These are phyloP conservation scores for Drosophila willistoni DNA, from an alignment of 1,140 invertebrate genomes.

Conservation along the genomic window DNA sequence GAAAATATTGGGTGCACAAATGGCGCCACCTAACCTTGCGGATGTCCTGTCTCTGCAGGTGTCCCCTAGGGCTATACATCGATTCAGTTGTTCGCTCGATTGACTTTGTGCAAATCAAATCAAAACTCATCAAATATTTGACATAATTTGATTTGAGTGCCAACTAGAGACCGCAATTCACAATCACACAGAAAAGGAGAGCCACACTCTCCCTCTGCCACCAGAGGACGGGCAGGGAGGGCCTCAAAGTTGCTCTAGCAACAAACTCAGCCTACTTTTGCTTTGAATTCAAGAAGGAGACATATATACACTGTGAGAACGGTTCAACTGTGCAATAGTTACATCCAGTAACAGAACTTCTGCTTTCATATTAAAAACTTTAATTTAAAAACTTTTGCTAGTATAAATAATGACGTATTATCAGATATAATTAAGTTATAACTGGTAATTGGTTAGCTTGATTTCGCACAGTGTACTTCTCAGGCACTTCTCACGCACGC, in stretches of 20 bases:
- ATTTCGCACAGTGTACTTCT: slow-evolving; percentile 11
- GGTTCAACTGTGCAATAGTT: no score
- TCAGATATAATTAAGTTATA: no score
- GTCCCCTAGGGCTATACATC: slow-evolving; percentile 20
- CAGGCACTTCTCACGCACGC: slow-evolving; percentile 16
- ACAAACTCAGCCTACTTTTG: slow-evolving; percentile 16
- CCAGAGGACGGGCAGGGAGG: neutral
- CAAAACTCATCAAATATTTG: slow-evolving; percentile 61
- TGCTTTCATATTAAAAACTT: no score
- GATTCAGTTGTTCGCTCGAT: neutral
- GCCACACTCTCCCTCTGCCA: no score
- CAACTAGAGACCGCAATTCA: slow-evolving; percentile 32
- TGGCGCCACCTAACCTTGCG: slow-evolving; percentile 54
- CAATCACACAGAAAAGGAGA: neutral
- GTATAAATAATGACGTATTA: no score
- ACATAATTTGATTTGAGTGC: slow-evolving; percentile 47
- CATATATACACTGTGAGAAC: slow-evolving; percentile 20
- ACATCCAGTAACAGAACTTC: no score
- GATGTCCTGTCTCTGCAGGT: slow-evolving; percentile 60
- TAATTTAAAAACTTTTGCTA: no score
- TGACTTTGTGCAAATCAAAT: slow-evolving; percentile 52
- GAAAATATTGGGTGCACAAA: slow-evolving; percentile 27
- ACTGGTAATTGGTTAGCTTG: no score
- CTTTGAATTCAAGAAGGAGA: neutral
- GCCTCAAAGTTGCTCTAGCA: slow-evolving; percentile 27